Evolutionary conservation across 2,113 vertebrate species (phyloP), one percentile per base, ranked within the genome.

Genomic region (Brachyistius frenatus): DNA sequence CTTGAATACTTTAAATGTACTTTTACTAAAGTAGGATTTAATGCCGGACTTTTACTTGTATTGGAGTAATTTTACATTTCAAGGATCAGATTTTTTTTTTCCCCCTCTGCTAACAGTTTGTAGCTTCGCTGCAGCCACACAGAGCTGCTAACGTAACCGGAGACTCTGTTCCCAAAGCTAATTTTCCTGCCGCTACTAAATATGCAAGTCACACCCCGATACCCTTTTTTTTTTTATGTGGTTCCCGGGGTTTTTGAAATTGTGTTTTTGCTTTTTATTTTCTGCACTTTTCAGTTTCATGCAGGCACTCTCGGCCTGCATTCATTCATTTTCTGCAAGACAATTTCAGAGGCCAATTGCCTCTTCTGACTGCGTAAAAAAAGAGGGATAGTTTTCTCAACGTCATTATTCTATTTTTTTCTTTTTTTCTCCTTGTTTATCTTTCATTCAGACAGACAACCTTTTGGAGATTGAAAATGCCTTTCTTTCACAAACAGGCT

Each of bases 301-400:
- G 5, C 10, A 31, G 53, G 7, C 76, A 31, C 39, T 44, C 57
- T 57, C 41, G 57, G 47, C 47, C 66, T 76, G 53, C 15, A 47
- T 32, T 9, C 52, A 49, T 78, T 67, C 7, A 62, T 62, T 76
- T 72, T 73, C 23, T 56, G 11, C 44, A 44, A 73, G 57, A 66
- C 53, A 60, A 54, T 85, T 87, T 81, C 68, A 80, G 69, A 78
- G 81, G 79, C 81, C 79, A 81, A 60, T 30, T 69, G 81, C 52
- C 75, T 85, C 52, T 68, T 79, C 67, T 66, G 36, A 32, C 66
- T 63, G 58, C 46, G 46, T 67, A 66, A 60, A 64, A 76, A 62
- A 60, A 37, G 23, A 23, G 54, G 2, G 31, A 35, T 33, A 4
- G 9, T 46, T 65, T 62, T 79, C 23, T 46, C 35, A 31, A 11